These are phyloP conservation scores for Pseudomyrmex flavicornis DNA, from an alignment of 1,140 invertebrate genomes.

Conservation along the genomic window DNA sequence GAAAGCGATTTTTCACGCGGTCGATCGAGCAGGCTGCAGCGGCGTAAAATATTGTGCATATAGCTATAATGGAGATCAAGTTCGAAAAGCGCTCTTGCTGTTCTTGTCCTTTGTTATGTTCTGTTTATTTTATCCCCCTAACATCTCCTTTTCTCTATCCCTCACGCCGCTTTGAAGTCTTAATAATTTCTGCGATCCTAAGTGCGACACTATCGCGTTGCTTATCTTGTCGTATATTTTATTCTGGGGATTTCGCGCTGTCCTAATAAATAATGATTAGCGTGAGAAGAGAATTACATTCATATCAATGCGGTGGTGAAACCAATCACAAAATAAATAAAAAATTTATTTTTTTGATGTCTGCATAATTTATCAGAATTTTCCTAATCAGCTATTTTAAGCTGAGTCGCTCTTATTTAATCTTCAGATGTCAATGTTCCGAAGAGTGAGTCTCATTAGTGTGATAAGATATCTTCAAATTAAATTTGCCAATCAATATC, in stretches of 20 bases:
- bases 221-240: background rate
- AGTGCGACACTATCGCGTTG: background rate
- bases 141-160: background rate
- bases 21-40: slow-evolving; percentile 42
- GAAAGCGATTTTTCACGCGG: slow-evolving; percentile 57
- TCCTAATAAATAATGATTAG: slow-evolving; percentile 40
- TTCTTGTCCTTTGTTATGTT: background rate
- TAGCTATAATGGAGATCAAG: slow-evolving; percentile 43
- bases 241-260: background rate
- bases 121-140: slow-evolving; percentile 47
- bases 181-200: slow-evolving; percentile 39
- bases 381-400: slow-evolving; percentile 22
- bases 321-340: slow-evolving; percentile 17
- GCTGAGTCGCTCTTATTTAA: background rate
- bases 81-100: slow-evolving; percentile 28
- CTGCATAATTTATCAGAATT: slow-evolving; percentile 30
- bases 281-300: slow-evolving; percentile 12
- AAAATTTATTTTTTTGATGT: background rate
- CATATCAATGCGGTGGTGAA: background rate
- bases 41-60: slow-evolving; percentile 46
- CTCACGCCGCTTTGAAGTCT: slow-evolving; percentile 14
- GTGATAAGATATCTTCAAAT: background rate
- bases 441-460: background rate
- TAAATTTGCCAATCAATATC: slow-evolving; percentile 20
- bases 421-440: background rate